Evolutionary conservation across 2,797 vertebrate species (phyloP), one percentile per base, ranked within the genome.

Genomic region (Cephalopachus bancanus): DNA sequence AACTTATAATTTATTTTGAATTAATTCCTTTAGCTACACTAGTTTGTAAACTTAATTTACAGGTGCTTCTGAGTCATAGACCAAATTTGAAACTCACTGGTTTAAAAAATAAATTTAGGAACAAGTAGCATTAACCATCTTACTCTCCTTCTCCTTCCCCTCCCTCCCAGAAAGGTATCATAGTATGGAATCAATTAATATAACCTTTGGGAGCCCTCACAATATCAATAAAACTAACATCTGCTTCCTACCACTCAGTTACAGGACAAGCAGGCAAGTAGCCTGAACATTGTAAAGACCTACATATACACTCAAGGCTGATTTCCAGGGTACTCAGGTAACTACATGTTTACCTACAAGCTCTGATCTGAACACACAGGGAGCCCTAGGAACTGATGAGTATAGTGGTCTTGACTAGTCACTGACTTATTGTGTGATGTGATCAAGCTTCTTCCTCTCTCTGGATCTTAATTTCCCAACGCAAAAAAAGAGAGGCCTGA

Each of bases 81-180:
- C 33, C 53, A 94, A n/a, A 76, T 91, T 24, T 94, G 67, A 89
- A 92, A 83, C 7, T 93, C 22, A 20, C 60, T 74, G 26, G 11
- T 86, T 95, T 93, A 90, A 96, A 89, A 93, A 22, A 85, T 30
- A 93, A 91, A 83, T 67, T 93, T 75, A 90, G 67, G 30, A 79
- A 79, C 14, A 69, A 67, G 17, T 0, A 90, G 33, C 37, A 72
- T 33, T 76, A 55, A 72, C 22, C 5, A 7, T 19, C 20, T 72
- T 2, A 3, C 19, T 33, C 33, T 7, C 57, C 22, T 83, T 57
- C 53, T 51, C 37, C 37, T 28, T 55, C n/a, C 37, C n/a, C 14
- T 37, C 51, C 7, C 33, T 44, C 12, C 83, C 64, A 76, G 14
- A 84, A 91, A 83, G 85, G 20, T 53, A 10, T 44, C 12, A 53